Percentiles rank a stretch among this genome's conserved stretches.
phyloP scores from a whole-genome alignment of 2,113 vertebrate species.

The Pyrgilauda ruficollis region DNA sequence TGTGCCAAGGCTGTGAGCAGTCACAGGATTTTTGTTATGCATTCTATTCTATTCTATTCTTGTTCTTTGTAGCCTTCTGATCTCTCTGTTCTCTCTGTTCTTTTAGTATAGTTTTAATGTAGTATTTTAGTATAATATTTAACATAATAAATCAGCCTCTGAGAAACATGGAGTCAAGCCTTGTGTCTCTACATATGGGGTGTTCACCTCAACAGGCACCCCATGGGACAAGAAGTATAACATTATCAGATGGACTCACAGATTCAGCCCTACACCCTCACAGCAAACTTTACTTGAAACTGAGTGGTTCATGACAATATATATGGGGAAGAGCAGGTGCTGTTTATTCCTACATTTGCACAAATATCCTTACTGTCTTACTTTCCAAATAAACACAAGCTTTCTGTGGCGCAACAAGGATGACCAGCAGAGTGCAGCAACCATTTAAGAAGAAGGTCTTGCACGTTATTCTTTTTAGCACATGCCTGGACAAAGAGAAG shows the following conservation, averaged over 20 bases:
- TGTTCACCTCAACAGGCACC: no score
- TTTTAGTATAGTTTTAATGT: no score
- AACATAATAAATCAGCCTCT: no score
- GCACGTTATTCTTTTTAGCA: not conserved
- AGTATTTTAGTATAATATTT: no score
- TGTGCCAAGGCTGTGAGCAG: no score
- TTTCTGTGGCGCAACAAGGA: not conserved
- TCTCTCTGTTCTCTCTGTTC: no score
- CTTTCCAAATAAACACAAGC: not conserved
- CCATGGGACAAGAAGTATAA: rapidly evolving
- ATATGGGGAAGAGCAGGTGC: rapidly evolving
- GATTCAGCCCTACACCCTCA: not conserved
- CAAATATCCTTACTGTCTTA: not conserved
- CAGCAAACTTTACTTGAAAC: not conserved
- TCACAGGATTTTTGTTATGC: no score
- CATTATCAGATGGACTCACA: not conserved
- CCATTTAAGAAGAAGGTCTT: not conserved
- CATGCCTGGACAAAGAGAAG: not conserved
- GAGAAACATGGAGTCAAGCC: no score
- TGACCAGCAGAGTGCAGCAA: conserved; percentile 33
- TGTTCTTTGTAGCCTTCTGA: no score
- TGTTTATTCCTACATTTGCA: not conserved
- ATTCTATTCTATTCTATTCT: no score
- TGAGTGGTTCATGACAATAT: not conserved
- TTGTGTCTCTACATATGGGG: no score